Base-by-base conservation (phyloP, 2,797 vertebrate genomes). In the Mus spretus region DNA sequence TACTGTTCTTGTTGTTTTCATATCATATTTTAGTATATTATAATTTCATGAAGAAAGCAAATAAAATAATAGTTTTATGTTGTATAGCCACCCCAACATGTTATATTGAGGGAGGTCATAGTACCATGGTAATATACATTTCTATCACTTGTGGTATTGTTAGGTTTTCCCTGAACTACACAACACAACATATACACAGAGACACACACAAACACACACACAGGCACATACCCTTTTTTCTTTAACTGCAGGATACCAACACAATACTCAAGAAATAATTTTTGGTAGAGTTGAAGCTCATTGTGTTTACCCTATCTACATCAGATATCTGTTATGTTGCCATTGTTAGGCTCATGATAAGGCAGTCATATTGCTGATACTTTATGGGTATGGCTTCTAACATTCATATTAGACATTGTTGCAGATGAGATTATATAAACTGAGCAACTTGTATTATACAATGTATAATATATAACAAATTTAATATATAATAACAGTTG, bases 1-100 rank as follows among this genome's bases (percentile, higher is more conserved):
- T 0, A 22, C 0, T 61, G 40, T 95, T 78, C 44, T 83, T 78
- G 24, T 22, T 65, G 1, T 34, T 82, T 88, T 91, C 44, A n/a
- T 47, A 28, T 80, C 34, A 53, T 9, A 40, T 34, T 67, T 70
- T 44, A 67, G 6, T 87, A 13, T 53, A 47, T 79, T 44, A 11
- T 28, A 7, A 40, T 91, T 94, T 86, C 40, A 78, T 47, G 90
- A 34, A 81, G 55, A 3, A 95, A 95, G 70, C 10, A 40, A 9
- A 26, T 20, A 24, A 74, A 83, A 89, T 6, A 72, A 37, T 89
- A 90, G 72, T 14, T 22, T 6, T 4, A 22, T 83, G 40, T 40
- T 89, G 19, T 90, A 75, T 74, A 26, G 70, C 61, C 24, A 92
- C 1, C 5, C 10, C 37, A 74, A 83, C 19, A 44, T 72, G 40